Conservation (phyloP, 1,140 invertebrate species). For the Lethrus apterus region DNA sequence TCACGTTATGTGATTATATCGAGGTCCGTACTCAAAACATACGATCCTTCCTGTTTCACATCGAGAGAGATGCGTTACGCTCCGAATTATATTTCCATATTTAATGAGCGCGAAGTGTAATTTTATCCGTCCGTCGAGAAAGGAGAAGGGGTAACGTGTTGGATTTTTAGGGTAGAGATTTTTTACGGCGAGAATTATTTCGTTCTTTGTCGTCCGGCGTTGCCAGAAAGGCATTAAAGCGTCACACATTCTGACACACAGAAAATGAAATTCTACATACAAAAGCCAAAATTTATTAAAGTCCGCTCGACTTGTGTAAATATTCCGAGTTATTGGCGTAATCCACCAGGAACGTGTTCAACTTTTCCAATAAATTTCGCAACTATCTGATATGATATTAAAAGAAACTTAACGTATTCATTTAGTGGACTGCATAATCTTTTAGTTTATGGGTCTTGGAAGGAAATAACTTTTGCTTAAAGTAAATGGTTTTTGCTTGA, state of each 20-base stretch:
- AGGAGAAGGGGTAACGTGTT: conserved; percentile 2
- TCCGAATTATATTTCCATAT: conserved; percentile 20
- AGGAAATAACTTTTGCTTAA: not conserved
- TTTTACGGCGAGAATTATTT: conserved; percentile 9
- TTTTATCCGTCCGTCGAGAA: conserved; percentile 7
- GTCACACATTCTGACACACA: conserved; percentile 22
- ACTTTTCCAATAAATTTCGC: conserved; percentile 21
- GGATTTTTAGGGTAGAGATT: not conserved
- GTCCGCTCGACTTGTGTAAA: conserved; percentile 18
- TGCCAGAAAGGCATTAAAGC: conserved; percentile 21
- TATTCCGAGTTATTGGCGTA: conserved; percentile 22
- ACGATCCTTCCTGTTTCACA: conserved; percentile 13
- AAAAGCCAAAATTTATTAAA: conserved; percentile 18
- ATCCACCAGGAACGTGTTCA: conserved; percentile 18
- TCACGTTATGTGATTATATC: too few species aligned
- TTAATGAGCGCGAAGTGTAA: conserved; percentile 17
- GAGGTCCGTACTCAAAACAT: conserved; percentile 8
- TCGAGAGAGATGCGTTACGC: conserved; percentile 9
- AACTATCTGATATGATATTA: conserved; percentile 1
- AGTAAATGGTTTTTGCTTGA: too few species aligned
- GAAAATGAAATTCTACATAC: conserved; percentile 21
- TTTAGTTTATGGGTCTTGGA: conserved; percentile 1
- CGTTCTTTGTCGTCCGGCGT: conserved; percentile 13
- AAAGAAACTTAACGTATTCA: not conserved
- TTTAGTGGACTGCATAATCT: not conserved